A percentile compares a stretch with the other conserved stretches of the same genome.
phyloP scores from a whole-genome alignment of 2,888 invertebrate genomes.

The Apamea crenata region DNA sequence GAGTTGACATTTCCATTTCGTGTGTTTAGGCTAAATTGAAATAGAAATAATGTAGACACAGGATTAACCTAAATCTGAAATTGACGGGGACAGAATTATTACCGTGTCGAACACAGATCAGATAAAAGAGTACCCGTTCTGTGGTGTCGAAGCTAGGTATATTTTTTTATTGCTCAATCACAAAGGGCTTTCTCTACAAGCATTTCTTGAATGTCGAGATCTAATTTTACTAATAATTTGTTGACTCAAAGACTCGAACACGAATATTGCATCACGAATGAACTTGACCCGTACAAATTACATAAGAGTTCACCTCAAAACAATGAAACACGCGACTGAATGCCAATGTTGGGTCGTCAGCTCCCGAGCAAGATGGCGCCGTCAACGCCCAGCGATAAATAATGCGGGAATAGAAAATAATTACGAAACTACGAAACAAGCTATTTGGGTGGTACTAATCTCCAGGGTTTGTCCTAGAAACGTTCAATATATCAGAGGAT shows the following conservation, averaged over 20 bases:
- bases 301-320: conserved; percentile 65
- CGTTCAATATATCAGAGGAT: conserved; percentile 49
- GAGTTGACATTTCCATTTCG: conserved; percentile 45
- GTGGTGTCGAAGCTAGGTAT: background rate
- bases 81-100: conserved; percentile 17
- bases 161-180: conserved; percentile 23
- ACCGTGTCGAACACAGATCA: background rate
- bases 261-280: conserved; percentile 50
- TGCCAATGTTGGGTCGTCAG: conserved; percentile 53
- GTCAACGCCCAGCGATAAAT: conserved; percentile 57
- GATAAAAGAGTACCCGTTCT: background rate
- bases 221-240: conserved; percentile 38
- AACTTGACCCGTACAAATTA: conserved; percentile 64
- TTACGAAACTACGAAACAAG: conserved; percentile 62
- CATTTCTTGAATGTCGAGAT: conserved; percentile 33
- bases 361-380: conserved; percentile 46
- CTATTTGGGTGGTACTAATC: conserved; percentile 68
- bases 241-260: conserved; percentile 36
- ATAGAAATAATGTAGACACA: conserved; percentile 40
- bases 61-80: conserved; percentile 42
- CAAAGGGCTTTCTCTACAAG: conserved; percentile 30
- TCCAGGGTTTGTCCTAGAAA: conserved; percentile 70
- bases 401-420: conserved; percentile 62
- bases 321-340: conserved; percentile 59
- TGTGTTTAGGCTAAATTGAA: conserved; percentile 28